Percentiles rank a stretch among this genome's conserved stretches.
Evolutionary conservation across 2,113 vertebrate genomes (phyloP).

Genomic region (Ctenomys sociabilis): DNA sequence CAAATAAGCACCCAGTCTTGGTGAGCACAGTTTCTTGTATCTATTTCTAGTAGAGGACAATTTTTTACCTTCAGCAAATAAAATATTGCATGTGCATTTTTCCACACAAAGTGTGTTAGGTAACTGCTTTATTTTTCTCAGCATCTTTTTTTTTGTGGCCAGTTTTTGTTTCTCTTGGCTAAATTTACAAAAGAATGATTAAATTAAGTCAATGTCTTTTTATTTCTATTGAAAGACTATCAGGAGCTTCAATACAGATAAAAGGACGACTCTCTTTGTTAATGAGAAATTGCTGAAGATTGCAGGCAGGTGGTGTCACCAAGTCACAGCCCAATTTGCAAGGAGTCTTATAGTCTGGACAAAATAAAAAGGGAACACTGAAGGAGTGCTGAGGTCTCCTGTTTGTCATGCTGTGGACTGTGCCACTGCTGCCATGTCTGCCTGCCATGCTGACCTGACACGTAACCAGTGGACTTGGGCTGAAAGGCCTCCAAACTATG

Average conservation of each 20-base stretch:
- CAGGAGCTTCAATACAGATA: too few relatives aligned
- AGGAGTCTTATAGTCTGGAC: neutral
- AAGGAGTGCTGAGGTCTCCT: neutral
- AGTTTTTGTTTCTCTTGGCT: slow-evolving; percentile 11
- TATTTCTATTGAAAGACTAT: neutral
- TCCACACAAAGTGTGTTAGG: neutral
- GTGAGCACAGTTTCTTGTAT: neutral
- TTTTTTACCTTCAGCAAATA: neutral
- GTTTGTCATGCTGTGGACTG: neutral
- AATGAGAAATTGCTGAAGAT: neutral
- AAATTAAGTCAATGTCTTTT: neutral
- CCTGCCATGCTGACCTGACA: neutral
- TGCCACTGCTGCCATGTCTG: neutral
- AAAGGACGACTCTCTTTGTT: too few relatives aligned
- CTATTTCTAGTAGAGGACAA: neutral
- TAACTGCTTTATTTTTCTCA: neutral
- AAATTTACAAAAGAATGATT: neutral
- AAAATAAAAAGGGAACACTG: neutral
- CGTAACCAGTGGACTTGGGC: neutral
- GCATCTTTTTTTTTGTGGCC: neutral
- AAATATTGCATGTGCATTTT: neutral
- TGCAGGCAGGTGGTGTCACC: neutral
- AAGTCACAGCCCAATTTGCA: neutral
- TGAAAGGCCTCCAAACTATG: neutral
- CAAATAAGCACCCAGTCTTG: neutral